Percentiles rank a stretch among this genome's conserved stretches.
Conservation (phyloP, 30 jellyfish, hydroid and myxozoan species). For the Rhopilema esculentum region DNA sequence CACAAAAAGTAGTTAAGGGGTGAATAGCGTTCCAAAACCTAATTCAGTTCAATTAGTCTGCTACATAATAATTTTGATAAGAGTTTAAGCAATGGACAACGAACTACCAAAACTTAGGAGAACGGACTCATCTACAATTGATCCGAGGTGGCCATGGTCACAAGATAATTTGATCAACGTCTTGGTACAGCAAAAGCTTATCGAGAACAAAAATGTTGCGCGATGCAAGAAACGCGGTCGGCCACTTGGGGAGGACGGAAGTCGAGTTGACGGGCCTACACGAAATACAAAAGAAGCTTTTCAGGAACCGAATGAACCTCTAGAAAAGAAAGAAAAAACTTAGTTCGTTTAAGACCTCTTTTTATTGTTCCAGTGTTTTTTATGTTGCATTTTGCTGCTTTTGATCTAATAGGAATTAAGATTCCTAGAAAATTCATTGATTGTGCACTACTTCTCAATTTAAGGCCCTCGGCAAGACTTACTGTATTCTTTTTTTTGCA, state of each 20-base stretch:
- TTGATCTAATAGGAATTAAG: neutral
- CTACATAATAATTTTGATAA: neutral
- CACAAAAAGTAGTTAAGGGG: neutral
- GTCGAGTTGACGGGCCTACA: neutral
- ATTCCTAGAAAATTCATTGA: neutral
- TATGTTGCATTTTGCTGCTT: neutral
- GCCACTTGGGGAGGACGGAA: neutral
- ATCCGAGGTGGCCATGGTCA: conserved; percentile 13
- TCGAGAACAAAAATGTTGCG: neutral
- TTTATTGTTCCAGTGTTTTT: neutral
- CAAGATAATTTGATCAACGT: neutral
- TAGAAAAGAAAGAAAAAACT: neutral
- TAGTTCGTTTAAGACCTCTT: neutral
- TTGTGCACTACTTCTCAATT: neutral
- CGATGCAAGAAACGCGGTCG: neutral
- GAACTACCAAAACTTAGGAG: neutral
- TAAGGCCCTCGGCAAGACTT: neutral
- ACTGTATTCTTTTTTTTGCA: neutral
- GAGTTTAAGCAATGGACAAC: conserved; percentile 1
- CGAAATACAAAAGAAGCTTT: neutral
- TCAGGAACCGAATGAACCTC: neutral
- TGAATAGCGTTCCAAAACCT: neutral
- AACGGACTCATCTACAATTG: conserved; percentile 6
- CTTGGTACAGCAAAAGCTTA: conserved; percentile 1
- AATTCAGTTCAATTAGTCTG: neutral